Percentiles rank a stretch among this genome's conserved stretches.
Evolutionary conservation across 2,797 vertebrate species (phyloP).

Genomic region (Cuniculus paca): DNA sequence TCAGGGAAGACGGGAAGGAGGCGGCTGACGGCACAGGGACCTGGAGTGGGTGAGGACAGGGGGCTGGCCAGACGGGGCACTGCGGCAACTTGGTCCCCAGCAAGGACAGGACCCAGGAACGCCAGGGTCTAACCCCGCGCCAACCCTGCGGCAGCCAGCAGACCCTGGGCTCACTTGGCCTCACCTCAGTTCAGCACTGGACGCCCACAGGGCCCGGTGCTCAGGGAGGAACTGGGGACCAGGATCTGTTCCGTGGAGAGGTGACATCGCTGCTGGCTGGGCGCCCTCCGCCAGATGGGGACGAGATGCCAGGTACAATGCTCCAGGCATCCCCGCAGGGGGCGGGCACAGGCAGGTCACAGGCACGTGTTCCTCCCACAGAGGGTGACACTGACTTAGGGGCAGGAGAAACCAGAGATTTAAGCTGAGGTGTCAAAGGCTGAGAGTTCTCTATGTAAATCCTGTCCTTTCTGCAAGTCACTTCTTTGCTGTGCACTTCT

Average conservation of each 20-base stretch:
- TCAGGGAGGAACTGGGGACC: neutral
- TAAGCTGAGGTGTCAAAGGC: neutral
- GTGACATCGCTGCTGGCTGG: neutral
- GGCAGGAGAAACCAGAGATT: neutral
- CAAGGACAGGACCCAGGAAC: too few species aligned
- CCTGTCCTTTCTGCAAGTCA: neutral
- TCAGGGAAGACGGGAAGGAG: neutral
- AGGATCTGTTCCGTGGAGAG: neutral
- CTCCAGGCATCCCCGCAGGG: too few species aligned
- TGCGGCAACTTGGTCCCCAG: too few species aligned
- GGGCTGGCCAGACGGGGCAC: too few species aligned
- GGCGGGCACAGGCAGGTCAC: too few species aligned
- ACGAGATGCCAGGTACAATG: neutral
- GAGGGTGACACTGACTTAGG: neutral
- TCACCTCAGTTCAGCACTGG: neutral
- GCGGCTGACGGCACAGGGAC: neutral
- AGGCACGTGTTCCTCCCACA: too few species aligned
- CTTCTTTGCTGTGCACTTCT: neutral
- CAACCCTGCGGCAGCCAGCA: too few species aligned
- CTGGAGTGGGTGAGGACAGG: neutral
- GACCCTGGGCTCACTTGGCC: too few species aligned
- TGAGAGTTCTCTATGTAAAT: neutral
- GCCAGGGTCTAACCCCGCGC: too few species aligned
- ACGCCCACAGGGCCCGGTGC: neutral
- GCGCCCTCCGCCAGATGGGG: neutral